Base-by-base conservation (phyloP, 2,888 invertebrate species). In the Desoria tigrina region DNA sequence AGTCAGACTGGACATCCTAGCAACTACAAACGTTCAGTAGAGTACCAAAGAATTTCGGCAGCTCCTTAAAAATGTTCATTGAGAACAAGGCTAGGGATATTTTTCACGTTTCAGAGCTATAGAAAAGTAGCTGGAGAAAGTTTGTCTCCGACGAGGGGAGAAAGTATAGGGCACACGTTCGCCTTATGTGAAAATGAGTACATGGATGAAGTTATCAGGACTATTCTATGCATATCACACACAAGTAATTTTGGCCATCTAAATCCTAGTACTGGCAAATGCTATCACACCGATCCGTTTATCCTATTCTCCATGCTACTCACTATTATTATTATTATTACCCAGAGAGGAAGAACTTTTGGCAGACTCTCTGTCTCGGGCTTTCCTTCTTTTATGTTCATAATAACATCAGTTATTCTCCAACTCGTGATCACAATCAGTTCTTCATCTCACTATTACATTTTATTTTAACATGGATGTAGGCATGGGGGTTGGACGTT, bases 351-450 rank as follows among this genome's bases (percentile, higher is more conserved):
- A 45, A 45, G 18, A 16, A 16, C 16, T 39, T 39, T 45, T 45
- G 45, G 45, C 45, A 21, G 21, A 21, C 18, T 45, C 21, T 45
- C 45, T 45, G 45, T 32, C 32, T 32, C 32, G 32, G 32, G 11
- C 11, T 32, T 32, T 32, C 45, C 45, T 45, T 45, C 45, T 45
- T 45, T 45, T 45, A 45, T 45, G 45, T 45, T 45, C 45, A 21
- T 45, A 45, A 45, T 45, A 45, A 45, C 45, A 45, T 45, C 45
- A 45, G 18, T 18, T 18, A 21, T 45, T 45, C 32, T 32, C 32
- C 32, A 7, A 32, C 32, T 45, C n/a, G 45, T 21, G 45, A 45
- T 45, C 45, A 45, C 45, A 45, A 45, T 45, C 45, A 45, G 45
- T 16, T 32, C 32, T 32, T 32, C 32, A 32, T 7, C 32, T 11